Conservation (phyloP, 2,113 vertebrate species). For the Urocitellus parryii region DNA sequence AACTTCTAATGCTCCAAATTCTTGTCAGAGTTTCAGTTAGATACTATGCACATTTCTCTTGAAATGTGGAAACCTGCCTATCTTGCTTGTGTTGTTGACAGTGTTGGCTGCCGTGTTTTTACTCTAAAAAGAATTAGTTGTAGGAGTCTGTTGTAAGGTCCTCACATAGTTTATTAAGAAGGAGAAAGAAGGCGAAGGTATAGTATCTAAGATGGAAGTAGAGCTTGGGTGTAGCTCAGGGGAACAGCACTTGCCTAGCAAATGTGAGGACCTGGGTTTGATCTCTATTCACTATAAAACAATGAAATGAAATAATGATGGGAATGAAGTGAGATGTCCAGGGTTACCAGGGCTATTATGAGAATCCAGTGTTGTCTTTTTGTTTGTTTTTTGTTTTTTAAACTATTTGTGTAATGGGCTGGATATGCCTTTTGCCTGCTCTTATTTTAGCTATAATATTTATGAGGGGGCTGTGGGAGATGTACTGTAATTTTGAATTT, state of each 20-base stretch:
- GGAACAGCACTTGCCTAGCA: neutral
- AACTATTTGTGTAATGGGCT: neutral
- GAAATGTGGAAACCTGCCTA: neutral
- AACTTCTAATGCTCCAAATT: neutral
- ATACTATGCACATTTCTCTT: neutral
- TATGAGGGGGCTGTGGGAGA: neutral
- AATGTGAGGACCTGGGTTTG: neutral
- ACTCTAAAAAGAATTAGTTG: neutral
- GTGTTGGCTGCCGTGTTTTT: neutral
- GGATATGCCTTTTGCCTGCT: neutral
- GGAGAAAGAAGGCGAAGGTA: neutral
- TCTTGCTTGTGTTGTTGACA: neutral
- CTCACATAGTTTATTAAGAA: conserved; percentile 39
- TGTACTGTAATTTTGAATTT: neutral
- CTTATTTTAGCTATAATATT: neutral
- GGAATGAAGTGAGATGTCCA: neutral
- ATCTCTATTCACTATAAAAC: neutral
- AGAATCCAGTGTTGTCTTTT: neutral
- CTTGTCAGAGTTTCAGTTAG: neutral
- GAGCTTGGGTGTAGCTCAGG: neutral
- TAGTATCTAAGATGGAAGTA: neutral
- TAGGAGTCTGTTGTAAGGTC: neutral
- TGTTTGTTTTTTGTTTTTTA: neutral
- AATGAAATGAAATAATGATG: neutral
- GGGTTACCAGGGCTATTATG: neutral